Base-by-base conservation (phyloP, 2,797 vertebrate genomes). In the Parauchenoglanis ngamensis region DNA sequence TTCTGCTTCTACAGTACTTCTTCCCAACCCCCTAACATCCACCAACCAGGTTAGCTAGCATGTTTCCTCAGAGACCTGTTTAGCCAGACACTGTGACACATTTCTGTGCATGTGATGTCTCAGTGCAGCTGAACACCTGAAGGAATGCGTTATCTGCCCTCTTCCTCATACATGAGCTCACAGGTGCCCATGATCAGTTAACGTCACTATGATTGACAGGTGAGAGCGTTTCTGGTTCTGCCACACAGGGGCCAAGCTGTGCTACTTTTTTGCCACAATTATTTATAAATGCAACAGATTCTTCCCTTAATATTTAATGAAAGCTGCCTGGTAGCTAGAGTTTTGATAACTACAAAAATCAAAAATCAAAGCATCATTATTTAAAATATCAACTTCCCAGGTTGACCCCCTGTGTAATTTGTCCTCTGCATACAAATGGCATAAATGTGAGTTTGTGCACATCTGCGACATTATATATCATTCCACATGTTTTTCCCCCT, bases 381-480 rank as follows among this genome's bases (percentile, higher is more conserved):
- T 63, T 63, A n/a, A 11, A 63, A 11, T 65, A 65, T 25, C 61
- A 2, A 63, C 0, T n/a, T n/a, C 23, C 0, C 8, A n/a, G 21
- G 6, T 59, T 61, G 7, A 61, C 59, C 7, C 2, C 3, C 19
- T 73, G 70, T 5, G 31, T 70, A 19, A 70, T 40, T 70, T 70
- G 31, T 40, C 8, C 68, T 19, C 19, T 40, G 40, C 40, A 73
- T 46, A 75, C 19, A 46, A 7, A 49, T 75, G 4, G 25, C 1
- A 52, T 76, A 76, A 76, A 76, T 75, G 44, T 70, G 68, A 75
- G 49, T 54, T 54, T 52, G 75, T 75, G 12, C 13, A 77, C 25
- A 76, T 54, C 5, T 77, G 19, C 46, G 21, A 75, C 44, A 49
- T 44, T 72, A 72, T 72, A 72, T 21, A 44, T 19, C 23, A 70